Conservation (phyloP, 2,888 invertebrate genomes). For the Drosophila ezoana region DNA sequence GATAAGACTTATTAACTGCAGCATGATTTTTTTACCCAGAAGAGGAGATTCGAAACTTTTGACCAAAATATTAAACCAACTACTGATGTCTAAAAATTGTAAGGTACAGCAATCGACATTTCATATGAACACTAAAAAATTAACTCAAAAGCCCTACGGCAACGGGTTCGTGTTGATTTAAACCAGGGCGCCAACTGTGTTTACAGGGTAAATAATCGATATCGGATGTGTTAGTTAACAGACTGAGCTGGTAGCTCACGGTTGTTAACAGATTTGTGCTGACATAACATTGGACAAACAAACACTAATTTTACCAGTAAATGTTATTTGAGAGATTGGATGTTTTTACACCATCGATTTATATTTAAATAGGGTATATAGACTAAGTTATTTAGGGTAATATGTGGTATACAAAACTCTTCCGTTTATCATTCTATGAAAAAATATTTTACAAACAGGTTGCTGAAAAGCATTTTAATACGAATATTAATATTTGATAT, state of each 20-base stretch:
- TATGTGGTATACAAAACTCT: not conserved
- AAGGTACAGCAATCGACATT: not conserved
- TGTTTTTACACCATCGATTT: not conserved
- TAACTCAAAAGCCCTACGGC: not conserved
- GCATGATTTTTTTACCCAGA: slow-evolving; percentile 20
- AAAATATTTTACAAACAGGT: too few relatives aligned
- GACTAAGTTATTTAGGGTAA: not conserved
- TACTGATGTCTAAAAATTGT: not conserved
- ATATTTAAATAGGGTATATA: not conserved
- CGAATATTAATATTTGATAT: not conserved
- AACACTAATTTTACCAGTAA: not conserved
- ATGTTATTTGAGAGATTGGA: slow-evolving; percentile 4
- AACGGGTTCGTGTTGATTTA: not conserved
- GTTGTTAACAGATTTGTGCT: slow-evolving; percentile 18
- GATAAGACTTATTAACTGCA: slow-evolving; percentile 24
- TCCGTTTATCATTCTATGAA: not conserved
- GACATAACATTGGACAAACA: not conserved
- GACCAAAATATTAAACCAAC: not conserved
- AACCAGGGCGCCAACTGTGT: slow-evolving; percentile 6
- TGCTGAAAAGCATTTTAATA: not conserved
- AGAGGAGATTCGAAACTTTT: not conserved
- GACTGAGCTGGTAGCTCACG: slow-evolving; percentile 1
- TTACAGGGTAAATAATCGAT: slow-evolving; percentile 12
- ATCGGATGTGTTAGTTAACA: not conserved
- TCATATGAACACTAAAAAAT: not conserved